Evolutionary conservation across 2,888 invertebrate species (phyloP), one percentile per base, ranked within the genome.

Genomic region (Sesia bembeciformis): DNA sequence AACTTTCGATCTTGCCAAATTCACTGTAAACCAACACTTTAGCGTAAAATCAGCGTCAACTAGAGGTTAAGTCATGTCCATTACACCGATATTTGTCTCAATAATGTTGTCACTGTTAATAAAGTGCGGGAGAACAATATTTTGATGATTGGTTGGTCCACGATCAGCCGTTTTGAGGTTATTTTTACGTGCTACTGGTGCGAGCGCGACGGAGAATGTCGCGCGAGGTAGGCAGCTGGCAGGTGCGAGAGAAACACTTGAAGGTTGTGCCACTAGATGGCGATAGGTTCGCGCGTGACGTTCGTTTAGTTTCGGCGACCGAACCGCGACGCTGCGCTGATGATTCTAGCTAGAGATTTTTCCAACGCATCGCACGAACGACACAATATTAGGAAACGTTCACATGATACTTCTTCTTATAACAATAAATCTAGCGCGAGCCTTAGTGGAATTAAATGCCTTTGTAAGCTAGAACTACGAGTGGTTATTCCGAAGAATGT

Each of bases 321-420:
- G 87, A 79, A 75, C 84, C 78, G 83, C 71, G 80, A 81, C 83
- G 83, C 83, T 82, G 84, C 80, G 81, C 81, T 82, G 75, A 78
- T 82, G 76, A 82, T 81, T 88, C 84, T 85, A 85, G 81, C 82
- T 83, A 83, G 78, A 81, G 83, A 86, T 85, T 86, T 89, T 87
- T 87, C 82, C 74, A 84, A 84, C 84, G 82, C 85, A 84, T 78
- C 79, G 75, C 78, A 72, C 71, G 74, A 78, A 78, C 80, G 72
- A 77, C 71, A 76, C 68, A 62, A 61, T 40, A 40, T 84, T 72
- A 82, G 75, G 85, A 68, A 58, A 65, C 64, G 78, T 64, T 72
- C 76, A 85, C 79, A 83, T 67, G 63, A 40, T 39, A 23, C 23
- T 23, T 23, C 23, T 23, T 23, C 23, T 23, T 23, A 23, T 23